These are phyloP conservation scores for Drosophila bocki DNA, from an alignment of 1,140 invertebrate genomes.

Conservation along the genomic window DNA sequence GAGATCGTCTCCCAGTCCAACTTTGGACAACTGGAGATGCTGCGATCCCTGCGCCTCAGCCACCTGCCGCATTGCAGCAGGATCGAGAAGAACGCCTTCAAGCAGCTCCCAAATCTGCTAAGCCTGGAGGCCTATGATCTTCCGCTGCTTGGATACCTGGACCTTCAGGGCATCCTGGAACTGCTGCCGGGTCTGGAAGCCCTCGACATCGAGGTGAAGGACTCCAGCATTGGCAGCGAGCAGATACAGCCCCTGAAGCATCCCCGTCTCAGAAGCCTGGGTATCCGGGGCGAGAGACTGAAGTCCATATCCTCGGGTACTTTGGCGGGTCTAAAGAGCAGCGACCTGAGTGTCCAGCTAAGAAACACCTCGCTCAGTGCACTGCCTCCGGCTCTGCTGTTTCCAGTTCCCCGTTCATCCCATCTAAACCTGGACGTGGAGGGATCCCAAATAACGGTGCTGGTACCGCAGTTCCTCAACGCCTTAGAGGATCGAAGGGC, in stretches of 20 bases:
- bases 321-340: slow-evolving; percentile 91
- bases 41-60: slow-evolving; percentile 89
- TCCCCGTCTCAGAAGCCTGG: slow-evolving; percentile 91
- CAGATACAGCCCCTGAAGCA: slow-evolving; percentile 92
- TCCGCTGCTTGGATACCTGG: slow-evolving; percentile 92
- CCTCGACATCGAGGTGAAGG: slow-evolving; percentile 94
- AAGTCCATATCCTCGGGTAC: slow-evolving; percentile 93
- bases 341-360: slow-evolving; percentile 89
- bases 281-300: slow-evolving; percentile 90
- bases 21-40: slow-evolving; percentile 89
- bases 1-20: slow-evolving; percentile 89
- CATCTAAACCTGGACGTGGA: slow-evolving; percentile 91
- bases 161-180: slow-evolving; percentile 92
- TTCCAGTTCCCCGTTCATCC: slow-evolving; percentile 95
- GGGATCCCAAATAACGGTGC: slow-evolving; percentile 90
- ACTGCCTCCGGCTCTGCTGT: slow-evolving; percentile 92
- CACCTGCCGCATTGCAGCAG: slow-evolving; percentile 89
- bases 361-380: slow-evolving; percentile 92
- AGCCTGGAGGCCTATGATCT: slow-evolving; percentile 90
- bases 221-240: slow-evolving; percentile 91
- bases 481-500: slow-evolving; percentile 92
- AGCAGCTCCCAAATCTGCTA: slow-evolving; percentile 89
- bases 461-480: slow-evolving; percentile 91
- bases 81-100: slow-evolving; percentile 94
- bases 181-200: slow-evolving; percentile 89